Conservation (phyloP, 2,888 invertebrate genomes). For the Pogonocherus hispidulus region DNA sequence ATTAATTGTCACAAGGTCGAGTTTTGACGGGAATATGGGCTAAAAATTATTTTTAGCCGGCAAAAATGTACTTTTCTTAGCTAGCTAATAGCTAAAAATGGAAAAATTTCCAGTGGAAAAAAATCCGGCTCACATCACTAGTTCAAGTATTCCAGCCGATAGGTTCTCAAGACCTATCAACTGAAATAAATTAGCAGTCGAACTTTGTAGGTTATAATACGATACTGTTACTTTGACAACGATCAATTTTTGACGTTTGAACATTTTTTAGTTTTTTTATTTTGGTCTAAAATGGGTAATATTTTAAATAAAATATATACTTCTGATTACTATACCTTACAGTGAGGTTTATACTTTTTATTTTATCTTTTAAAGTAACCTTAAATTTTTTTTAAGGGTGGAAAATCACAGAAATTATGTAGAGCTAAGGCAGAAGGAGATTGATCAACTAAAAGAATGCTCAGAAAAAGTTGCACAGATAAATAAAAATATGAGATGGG, state of each 20-base stretch:
- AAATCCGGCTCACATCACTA: too few species aligned
- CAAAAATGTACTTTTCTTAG: too few species aligned
- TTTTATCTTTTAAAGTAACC: neutral
- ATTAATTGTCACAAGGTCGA: too few species aligned
- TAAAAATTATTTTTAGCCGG: too few species aligned
- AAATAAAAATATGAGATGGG: constrained; percentile 63
- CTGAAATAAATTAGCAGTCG: too few species aligned
- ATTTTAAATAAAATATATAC: constrained; percentile 18
- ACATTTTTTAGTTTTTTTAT: constrained; percentile 1
- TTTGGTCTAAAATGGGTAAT: constrained; percentile 26
- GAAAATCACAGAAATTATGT: constrained; percentile 59
- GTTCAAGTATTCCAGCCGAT: too few species aligned
- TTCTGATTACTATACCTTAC: neutral
- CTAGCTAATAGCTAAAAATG: too few species aligned
- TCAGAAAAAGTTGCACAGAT: constrained; percentile 59
- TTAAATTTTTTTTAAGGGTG: constrained; percentile 54
- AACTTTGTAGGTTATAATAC: neutral
- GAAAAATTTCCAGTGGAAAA: too few species aligned
- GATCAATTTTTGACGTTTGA: neutral
- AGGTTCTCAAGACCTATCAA: too few species aligned
- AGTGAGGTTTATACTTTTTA: neutral
- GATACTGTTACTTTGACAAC: too few species aligned
- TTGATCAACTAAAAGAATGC: constrained; percentile 56
- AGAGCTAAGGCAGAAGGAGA: constrained; percentile 62
- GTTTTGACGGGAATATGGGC: too few species aligned